These are phyloP conservation scores for Cheilosia pagana DNA, from an alignment of 2,888 invertebrate species.

Conservation along the genomic window DNA sequence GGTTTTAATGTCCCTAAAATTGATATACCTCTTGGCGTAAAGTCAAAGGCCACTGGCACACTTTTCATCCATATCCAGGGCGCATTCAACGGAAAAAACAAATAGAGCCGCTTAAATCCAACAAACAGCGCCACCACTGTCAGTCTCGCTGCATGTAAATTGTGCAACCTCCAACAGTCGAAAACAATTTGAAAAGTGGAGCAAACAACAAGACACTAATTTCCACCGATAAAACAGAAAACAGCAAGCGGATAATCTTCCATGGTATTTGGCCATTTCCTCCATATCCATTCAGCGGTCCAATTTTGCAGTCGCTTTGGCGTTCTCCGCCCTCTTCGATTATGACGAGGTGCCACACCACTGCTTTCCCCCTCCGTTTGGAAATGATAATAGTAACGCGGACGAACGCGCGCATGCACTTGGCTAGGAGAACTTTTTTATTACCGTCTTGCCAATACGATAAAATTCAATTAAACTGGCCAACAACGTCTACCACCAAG, in stretches of 20 bases:
- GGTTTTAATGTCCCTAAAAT: constrained; percentile 31
- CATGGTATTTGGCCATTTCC: constrained; percentile 54
- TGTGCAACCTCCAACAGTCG: constrained; percentile 48
- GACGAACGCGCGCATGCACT: background rate
- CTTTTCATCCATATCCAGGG: constrained; percentile 12
- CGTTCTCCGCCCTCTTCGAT: constrained; percentile 56
- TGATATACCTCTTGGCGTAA: constrained; percentile 41
- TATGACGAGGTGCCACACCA: constrained; percentile 62
- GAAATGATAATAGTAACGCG: constrained; percentile 18
- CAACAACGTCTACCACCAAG: constrained; percentile 49
- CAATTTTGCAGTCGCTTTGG: constrained; percentile 43
- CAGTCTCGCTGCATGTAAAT: constrained; percentile 10
- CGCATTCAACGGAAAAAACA: constrained; percentile 15
- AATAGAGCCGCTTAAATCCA: constrained; percentile 31
- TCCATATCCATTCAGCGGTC: constrained; percentile 45
- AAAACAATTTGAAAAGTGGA: constrained; percentile 65
- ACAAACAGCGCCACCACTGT: constrained; percentile 30
- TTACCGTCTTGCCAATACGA: constrained; percentile 61
- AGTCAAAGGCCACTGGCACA: constrained; percentile 69
- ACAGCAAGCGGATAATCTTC: constrained; percentile 34
- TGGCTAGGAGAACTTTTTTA: constrained; percentile 42
- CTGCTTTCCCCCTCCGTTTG: constrained; percentile 19
- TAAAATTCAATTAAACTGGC: constrained; percentile 74
- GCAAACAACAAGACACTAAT: constrained; percentile 66
- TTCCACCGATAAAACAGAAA: constrained; percentile 46